A percentile compares a stretch with the other conserved stretches of the same genome.
phyloP scores from a whole-genome alignment of 2,888 invertebrate genomes.

The Cepaea hortensis region DNA sequence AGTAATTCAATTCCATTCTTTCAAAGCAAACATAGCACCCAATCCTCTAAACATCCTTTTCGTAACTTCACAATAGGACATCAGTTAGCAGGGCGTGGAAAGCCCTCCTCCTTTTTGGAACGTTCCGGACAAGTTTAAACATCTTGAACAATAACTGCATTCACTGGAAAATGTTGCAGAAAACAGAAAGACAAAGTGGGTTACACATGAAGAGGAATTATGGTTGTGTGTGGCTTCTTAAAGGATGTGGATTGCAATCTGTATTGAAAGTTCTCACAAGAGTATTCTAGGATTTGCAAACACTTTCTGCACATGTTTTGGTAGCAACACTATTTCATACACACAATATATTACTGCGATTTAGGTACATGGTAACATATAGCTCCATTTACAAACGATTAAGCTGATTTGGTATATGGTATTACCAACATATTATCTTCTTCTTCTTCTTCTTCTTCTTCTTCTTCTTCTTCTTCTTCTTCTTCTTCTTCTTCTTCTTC shows the following conservation, averaged over 20 bases:
- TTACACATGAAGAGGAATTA: not conserved
- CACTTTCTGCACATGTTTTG: no score
- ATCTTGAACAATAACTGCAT: conserved; percentile 4
- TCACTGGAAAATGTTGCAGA: conserved; percentile 1
- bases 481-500: no score
- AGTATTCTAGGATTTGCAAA: not conserved
- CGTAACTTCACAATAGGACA: conserved; percentile 1
- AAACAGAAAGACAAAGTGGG: conserved; percentile 6
- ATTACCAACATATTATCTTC: no score
- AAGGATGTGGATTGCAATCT: not conserved
- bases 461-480: no score
- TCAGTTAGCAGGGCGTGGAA: conserved; percentile 32
- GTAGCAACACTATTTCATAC: no score
- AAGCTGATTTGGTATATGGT: no score
- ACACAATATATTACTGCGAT: no score
- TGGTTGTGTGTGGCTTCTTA: not conserved
- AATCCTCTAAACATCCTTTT: conserved; percentile 8
- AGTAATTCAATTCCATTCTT: conserved; percentile 16
- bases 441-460: no score
- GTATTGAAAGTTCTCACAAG: not conserved
- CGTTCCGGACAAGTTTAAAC: conserved; percentile 11
- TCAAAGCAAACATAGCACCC: conserved; percentile 34
- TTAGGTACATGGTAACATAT: no score
- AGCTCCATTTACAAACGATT: no score
- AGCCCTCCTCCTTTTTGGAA: conserved; percentile 18